These are phyloP conservation scores for Alca torda DNA, from an alignment of 2,797 vertebrate genomes.

Conservation along the genomic window DNA sequence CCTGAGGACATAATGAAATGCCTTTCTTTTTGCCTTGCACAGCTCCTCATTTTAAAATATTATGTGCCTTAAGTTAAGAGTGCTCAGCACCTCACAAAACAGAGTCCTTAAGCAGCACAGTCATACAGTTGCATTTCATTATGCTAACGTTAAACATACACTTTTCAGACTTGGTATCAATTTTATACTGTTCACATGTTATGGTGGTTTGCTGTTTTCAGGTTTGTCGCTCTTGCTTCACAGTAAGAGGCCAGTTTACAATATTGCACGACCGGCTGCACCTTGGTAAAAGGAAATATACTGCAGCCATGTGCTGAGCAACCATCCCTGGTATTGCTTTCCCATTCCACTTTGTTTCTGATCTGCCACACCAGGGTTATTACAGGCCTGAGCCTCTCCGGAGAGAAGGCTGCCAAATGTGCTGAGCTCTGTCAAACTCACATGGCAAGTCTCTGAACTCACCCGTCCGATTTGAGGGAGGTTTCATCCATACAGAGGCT, in stretches of 20 bases:
- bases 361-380: background rate
- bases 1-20: background rate
- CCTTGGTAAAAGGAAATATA: background rate
- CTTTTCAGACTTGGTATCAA: background rate
- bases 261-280: background rate
- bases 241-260: background rate
- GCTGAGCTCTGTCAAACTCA: background rate
- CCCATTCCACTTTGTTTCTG: background rate
- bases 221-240: background rate
- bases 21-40: background rate
- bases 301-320: background rate
- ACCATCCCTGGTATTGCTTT: background rate
- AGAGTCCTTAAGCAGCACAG: background rate
- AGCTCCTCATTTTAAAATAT: background rate
- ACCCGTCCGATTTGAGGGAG: background rate
- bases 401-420: background rate
- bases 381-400: background rate
- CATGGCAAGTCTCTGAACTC: background rate
- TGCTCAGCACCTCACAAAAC: conserved; percentile 1
- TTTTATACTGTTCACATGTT: background rate
- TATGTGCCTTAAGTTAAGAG: background rate
- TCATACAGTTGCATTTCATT: conserved; percentile 3
- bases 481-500: background rate
- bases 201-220: background rate
- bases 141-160: background rate